phyloP scores from a whole-genome alignment of 2,888 invertebrate genomes.

The Tupiocoris notatus region DNA sequence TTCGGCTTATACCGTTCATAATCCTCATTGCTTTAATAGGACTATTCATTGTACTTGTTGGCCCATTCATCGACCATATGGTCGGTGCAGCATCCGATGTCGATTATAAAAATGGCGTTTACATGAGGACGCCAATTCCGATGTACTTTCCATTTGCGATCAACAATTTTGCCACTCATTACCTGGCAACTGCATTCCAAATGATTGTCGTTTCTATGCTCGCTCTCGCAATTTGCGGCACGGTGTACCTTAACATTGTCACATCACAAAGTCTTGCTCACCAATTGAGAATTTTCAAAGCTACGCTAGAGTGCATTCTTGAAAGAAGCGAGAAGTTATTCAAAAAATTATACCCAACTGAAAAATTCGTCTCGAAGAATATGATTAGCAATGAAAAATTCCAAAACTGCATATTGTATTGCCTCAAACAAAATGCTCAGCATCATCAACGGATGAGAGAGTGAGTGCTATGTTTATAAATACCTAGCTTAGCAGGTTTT shows the following conservation, averaged over 20 bases:
- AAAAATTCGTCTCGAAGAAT: neutral
- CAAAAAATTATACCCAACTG: constrained; percentile 1
- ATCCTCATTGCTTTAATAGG: constrained; percentile 13
- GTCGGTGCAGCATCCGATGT: constrained; percentile 8
- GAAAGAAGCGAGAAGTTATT: neutral
- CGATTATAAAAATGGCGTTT: constrained; percentile 16
- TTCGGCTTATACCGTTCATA: constrained; percentile 16
- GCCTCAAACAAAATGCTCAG: constrained; percentile 11
- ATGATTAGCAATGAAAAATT: neutral
- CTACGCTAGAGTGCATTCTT: neutral
- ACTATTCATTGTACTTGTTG: constrained; percentile 4
- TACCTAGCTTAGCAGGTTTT: too few relatives aligned
- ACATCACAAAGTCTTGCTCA: constrained; percentile 1
- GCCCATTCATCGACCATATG: constrained; percentile 26
- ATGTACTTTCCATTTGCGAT: constrained; percentile 32
- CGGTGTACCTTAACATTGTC: constrained; percentile 8
- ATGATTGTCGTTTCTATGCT: constrained; percentile 6
- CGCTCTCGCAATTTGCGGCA: constrained; percentile 8
- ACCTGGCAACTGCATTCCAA: constrained; percentile 1
- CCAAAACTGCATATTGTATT: constrained; percentile 16
- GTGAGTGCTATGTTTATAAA: too few relatives aligned
- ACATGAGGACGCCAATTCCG: constrained; percentile 32
- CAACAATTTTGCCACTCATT: neutral
- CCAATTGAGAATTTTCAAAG: constrained; percentile 3
- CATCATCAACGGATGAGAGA: constrained; percentile 15